A percentile compares a stretch with the other conserved stretches of the same genome.
Conservation (phyloP, 2,797 vertebrate species). For the Gymnocypris eckloni region DNA sequence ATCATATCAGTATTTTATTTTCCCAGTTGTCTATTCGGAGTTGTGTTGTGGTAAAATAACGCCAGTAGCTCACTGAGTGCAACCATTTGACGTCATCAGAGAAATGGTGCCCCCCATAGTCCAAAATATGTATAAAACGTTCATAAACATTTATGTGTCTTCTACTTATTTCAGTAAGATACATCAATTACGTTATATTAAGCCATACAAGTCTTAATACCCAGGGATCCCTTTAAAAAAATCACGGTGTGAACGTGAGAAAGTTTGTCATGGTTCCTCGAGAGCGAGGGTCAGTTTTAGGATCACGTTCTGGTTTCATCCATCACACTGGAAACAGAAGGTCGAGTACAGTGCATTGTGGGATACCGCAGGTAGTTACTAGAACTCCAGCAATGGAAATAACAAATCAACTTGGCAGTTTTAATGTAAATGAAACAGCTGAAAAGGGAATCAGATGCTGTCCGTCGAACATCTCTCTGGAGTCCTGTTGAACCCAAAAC, state of each 20-base stretch:
- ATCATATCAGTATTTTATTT: no score
- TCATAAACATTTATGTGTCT: no score
- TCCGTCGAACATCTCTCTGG: neutral
- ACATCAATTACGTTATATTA: no score
- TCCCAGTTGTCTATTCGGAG: no score
- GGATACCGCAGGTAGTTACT: neutral
- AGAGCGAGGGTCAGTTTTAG: no score
- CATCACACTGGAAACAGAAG: neutral
- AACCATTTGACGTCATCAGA: no score
- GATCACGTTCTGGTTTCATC: neutral
- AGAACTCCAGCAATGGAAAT: neutral
- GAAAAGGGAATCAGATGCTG: neutral
- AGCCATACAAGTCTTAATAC: no score
- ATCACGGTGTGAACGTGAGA: neutral
- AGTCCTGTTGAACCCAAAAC: neutral
- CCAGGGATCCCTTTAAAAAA: neutral
- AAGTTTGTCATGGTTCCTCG: neutral
- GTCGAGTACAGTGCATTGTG: neutral
- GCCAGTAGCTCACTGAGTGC: no score
- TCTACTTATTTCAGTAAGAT: no score
- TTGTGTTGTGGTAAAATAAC: no score
- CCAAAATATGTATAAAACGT: no score
- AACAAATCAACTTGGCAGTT: neutral
- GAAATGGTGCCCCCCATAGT: no score
- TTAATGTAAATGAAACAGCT: neutral